Evolutionary conservation across 1,140 invertebrate genomes (phyloP).

Genomic region (Musca vetustissima): DNA sequence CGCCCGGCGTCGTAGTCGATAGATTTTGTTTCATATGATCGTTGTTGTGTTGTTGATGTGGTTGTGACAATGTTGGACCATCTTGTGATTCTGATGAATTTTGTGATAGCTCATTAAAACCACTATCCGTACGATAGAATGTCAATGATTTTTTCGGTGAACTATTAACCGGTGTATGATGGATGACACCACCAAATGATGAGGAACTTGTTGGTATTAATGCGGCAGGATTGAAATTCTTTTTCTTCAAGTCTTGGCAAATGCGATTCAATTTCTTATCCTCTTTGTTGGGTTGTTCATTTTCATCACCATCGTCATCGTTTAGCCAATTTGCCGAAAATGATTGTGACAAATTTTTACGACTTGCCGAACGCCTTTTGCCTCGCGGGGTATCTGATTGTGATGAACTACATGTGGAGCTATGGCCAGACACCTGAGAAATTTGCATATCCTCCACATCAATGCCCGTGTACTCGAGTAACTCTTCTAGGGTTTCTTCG

Average conservation of each 20-base stretch:
- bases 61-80: conserved; percentile 29
- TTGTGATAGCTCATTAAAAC: conserved; percentile 54
- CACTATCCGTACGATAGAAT: conserved; percentile 48
- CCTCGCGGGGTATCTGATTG: conserved; percentile 50
- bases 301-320: conserved; percentile 31
- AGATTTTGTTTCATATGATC: too few species aligned
- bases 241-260: conserved; percentile 4
- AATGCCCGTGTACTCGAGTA: conserved; percentile 27
- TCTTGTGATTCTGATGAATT: conserved; percentile 36
- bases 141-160: conserved; percentile 23
- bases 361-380: conserved; percentile 43
- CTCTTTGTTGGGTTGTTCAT: conserved; percentile 1
- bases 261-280: neutral
- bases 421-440: conserved; percentile 33
- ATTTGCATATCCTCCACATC: conserved; percentile 48
- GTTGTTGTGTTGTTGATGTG: too few species aligned
- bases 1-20: neutral
- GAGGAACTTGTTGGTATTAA: neutral
- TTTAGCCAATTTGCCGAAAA: conserved; percentile 39
- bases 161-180: neutral
- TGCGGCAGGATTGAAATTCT: conserved; percentile 5
- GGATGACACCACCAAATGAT: neutral
- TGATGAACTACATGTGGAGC: conserved; percentile 48
- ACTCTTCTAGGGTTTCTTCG: conserved; percentile 25
- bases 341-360: conserved; percentile 53